Conservation (phyloP, 2,113 vertebrate species). For the Thinocorus orbignyianus region DNA sequence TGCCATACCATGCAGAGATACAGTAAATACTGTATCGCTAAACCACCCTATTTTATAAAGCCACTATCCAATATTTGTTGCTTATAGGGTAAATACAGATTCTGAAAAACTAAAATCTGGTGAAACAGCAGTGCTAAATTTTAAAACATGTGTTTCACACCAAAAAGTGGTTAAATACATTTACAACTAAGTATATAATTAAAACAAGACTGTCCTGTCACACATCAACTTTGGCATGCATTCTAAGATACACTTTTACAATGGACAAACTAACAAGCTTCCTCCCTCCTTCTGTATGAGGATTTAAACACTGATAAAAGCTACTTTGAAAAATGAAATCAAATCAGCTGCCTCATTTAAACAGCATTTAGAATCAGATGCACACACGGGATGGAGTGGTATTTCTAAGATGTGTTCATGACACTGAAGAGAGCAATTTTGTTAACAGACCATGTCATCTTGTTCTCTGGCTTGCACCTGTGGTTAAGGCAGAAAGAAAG, state of each 20-base stretch:
- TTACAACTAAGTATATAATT: not conserved
- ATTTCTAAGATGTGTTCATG: not conserved
- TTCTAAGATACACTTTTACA: not conserved
- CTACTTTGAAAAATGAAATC: not conserved
- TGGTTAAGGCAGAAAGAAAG: not conserved
- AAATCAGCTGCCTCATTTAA: not conserved
- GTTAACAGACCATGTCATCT: not conserved
- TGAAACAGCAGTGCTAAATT: not conserved
- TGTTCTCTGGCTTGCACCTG: not conserved
- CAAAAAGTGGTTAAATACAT: not conserved
- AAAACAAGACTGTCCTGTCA: not conserved
- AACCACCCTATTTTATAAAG: not conserved
- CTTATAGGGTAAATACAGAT: not conserved
- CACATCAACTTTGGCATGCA: not conserved
- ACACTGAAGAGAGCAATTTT: not conserved
- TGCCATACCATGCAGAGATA: not conserved
- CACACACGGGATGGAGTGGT: fast-evolving
- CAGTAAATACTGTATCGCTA: not conserved
- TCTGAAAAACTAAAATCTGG: not conserved
- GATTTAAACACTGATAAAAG: not conserved
- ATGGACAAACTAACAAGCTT: not conserved
- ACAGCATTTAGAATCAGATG: not conserved
- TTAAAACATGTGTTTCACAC: not conserved
- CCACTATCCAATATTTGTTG: not conserved
- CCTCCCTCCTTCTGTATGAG: not conserved